Evolutionary conservation across 2,113 vertebrate species (phyloP).

Genomic region (Arvicanthis niloticus): DNA sequence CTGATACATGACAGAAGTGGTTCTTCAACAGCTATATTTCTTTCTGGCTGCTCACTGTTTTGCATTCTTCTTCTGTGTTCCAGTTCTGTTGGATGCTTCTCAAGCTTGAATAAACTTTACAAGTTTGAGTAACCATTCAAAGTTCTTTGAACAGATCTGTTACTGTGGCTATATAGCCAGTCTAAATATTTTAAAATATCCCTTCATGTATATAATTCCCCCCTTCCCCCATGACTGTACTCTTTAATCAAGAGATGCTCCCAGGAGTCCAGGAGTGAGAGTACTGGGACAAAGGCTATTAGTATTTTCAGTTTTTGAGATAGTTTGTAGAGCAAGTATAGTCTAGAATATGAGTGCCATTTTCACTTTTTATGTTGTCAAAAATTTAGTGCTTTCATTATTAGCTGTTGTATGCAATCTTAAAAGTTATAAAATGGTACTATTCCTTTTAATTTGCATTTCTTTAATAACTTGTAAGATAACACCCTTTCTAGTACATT

Average conservation of each 20-base stretch:
- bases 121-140: conserved; percentile 13
- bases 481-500: background rate
- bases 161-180: background rate
- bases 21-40: background rate
- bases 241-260: conserved; percentile 35
- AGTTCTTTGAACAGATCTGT: background rate
- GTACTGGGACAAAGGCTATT: background rate
- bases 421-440: conserved; percentile 3
- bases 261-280: conserved; percentile 6
- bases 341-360: background rate
- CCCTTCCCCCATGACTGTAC: background rate
- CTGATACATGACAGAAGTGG: background rate
- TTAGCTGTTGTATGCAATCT: background rate
- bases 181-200: background rate
- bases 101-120: conserved; percentile 43
- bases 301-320: conserved; percentile 18
- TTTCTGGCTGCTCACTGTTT: background rate
- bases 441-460: conserved; percentile 12
- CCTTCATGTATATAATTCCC: background rate
- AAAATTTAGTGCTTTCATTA: background rate
- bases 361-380: background rate
- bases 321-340: background rate
- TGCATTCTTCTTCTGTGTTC: conserved; percentile 17
- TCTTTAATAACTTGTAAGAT: conserved; percentile 5
- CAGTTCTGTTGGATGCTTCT: conserved; percentile 21